A percentile compares a stretch with the other conserved stretches of the same genome.
These are phyloP conservation scores for Mallotus villosus DNA, from an alignment of 2,797 vertebrate species.

Conservation along the genomic window DNA sequence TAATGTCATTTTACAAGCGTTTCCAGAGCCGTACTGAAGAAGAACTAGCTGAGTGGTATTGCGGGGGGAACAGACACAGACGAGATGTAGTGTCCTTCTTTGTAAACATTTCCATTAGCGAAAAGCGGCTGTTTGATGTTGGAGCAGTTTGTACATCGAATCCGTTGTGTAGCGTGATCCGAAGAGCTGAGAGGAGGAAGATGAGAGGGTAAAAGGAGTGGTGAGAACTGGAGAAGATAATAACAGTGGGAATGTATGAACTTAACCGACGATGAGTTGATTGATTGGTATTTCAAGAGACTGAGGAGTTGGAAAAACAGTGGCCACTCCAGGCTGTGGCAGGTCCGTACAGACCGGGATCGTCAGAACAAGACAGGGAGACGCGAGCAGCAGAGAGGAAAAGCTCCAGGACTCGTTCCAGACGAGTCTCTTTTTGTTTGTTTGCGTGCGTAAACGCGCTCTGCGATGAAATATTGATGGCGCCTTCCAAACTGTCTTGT, in stretches of 20 bases:
- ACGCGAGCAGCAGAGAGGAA: conserved; percentile 22
- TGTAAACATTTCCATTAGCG: neutral
- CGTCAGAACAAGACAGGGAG: conserved; percentile 25
- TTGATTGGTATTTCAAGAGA: neutral
- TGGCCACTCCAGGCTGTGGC: neutral
- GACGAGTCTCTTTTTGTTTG: conserved; percentile 43
- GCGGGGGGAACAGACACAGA: no score
- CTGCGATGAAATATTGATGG: conserved; percentile 58
- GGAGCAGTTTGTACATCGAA: neutral
- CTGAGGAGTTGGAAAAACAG: neutral
- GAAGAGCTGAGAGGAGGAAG: conserved; percentile 1
- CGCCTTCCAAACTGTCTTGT: conserved; percentile 55
- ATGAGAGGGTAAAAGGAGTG: conserved; percentile 1
- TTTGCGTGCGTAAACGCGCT: conserved; percentile 54
- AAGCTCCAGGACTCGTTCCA: conserved; percentile 45
- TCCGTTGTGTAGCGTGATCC: neutral
- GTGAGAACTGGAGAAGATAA: no score
- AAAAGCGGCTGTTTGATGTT: neutral
- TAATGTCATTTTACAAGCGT: neutral
- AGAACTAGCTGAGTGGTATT: no score
- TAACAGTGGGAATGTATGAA: no score
- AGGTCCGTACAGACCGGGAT: conserved; percentile 1
- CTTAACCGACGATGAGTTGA: no score
- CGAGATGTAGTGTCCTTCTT: no score
- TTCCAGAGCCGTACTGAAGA: neutral